phyloP scores from a whole-genome alignment of 2,888 invertebrate species.

The Phymatocera aterrima region DNA sequence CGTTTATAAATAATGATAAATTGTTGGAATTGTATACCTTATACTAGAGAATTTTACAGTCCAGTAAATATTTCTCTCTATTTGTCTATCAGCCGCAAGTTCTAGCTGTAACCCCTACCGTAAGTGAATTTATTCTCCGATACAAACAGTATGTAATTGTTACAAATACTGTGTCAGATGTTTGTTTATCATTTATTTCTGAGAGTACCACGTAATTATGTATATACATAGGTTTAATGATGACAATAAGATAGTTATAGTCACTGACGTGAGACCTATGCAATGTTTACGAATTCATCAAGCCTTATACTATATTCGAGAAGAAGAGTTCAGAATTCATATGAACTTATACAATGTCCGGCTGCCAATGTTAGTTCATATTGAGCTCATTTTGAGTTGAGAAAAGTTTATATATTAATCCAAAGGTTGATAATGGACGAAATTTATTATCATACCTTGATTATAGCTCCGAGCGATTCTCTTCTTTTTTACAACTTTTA shows the following conservation, averaged over 20 bases:
- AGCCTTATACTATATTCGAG: neutral
- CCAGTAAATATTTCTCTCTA: no score
- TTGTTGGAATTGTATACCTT: no score
- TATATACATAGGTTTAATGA: no score
- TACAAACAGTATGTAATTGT: no score
- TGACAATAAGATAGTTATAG: constrained; percentile 66
- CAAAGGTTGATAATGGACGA: neutral
- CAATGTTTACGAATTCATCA: neutral
- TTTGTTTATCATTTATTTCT: constrained; percentile 19
- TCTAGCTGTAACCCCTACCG: constrained; percentile 51
- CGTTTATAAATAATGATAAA: no score
- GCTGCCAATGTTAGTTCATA: neutral
- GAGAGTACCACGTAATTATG: constrained; percentile 41
- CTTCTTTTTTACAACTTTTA: neutral
- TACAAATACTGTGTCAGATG: neutral
- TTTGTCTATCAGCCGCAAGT: no score
- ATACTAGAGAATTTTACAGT: no score
- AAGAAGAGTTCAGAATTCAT: neutral
- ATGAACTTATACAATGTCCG: neutral
- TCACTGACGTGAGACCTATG: constrained; percentile 13
- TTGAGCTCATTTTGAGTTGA: neutral
- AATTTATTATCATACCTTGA: neutral
- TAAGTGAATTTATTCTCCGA: neutral
- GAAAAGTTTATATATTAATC: constrained; percentile 17
- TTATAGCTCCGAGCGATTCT: neutral